Evolutionary conservation across 2,113 vertebrate genomes (phyloP).

Genomic region (Jaculus jaculus): DNA sequence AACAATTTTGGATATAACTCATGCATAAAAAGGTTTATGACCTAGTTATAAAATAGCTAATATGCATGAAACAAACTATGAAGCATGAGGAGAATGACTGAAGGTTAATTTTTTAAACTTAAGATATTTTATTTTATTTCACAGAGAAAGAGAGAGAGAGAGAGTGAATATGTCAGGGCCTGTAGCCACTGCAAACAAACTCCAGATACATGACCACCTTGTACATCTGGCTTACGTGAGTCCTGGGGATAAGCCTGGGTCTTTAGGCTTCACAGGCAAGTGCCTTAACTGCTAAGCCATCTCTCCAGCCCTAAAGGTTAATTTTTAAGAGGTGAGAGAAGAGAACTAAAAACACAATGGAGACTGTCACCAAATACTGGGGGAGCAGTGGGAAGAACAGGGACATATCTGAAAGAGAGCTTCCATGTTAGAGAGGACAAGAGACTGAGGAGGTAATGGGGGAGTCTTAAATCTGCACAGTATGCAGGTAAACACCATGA

Average conservation of each 20-base stretch:
- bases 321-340: not conserved
- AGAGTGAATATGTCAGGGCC: no score
- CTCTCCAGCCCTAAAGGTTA: not conserved
- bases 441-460: rapidly evolving
- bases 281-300: no score
- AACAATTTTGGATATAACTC: not conserved
- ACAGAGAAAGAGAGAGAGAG: no score
- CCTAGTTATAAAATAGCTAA: not conserved
- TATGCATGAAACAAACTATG: not conserved
- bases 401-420: no score
- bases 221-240: no score
- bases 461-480: not conserved
- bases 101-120: not conserved
- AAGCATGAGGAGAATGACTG: not conserved
- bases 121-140: no score
- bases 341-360: not conserved
- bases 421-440: not conserved
- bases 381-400: not conserved
- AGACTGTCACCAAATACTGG: rapidly evolving
- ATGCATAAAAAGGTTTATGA: not conserved
- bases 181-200: no score
- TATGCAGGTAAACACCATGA: not conserved
- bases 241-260: no score
- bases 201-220: no score
- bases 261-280: no score